Conservation (phyloP, 2,888 invertebrate species). For the Nasonovia ribisnigri region DNA sequence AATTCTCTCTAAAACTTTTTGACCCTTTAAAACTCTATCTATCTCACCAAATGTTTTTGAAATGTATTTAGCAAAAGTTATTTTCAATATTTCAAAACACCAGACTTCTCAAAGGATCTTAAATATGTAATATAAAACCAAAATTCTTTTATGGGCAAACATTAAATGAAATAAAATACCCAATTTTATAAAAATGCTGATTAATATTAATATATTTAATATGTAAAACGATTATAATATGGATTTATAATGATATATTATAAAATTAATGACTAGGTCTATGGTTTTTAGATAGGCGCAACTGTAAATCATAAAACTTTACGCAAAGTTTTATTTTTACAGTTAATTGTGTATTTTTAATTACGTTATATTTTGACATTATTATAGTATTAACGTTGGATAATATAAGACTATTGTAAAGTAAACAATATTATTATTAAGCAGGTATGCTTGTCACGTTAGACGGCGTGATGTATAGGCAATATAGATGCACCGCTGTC, state of each 20-base stretch:
- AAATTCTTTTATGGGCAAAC: background rate
- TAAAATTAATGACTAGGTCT: too few species aligned
- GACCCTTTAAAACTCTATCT: constrained; percentile 6
- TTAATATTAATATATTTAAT: background rate
- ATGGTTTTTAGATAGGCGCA: too few species aligned
- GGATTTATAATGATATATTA: background rate
- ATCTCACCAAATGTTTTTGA: background rate
- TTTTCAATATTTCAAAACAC: constrained; percentile 19
- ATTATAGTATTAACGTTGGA: background rate
- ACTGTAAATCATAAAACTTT: background rate
- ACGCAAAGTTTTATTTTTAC: background rate
- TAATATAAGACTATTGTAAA: background rate
- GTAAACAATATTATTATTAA: background rate
- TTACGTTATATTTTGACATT: background rate
- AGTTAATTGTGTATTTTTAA: background rate
- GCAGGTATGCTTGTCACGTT: background rate
- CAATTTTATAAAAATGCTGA: background rate
- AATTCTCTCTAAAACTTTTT: constrained; percentile 6
- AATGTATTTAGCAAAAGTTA: background rate
- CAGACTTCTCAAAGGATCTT: background rate
- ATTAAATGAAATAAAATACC: background rate
- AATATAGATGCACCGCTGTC: constrained; percentile 19
- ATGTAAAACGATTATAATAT: background rate
- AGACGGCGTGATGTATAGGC: background rate
- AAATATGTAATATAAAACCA: background rate